These are phyloP conservation scores for Cyprinodon brontotheroides DNA, from an alignment of 2,113 vertebrate genomes.

Conservation along the genomic window DNA sequence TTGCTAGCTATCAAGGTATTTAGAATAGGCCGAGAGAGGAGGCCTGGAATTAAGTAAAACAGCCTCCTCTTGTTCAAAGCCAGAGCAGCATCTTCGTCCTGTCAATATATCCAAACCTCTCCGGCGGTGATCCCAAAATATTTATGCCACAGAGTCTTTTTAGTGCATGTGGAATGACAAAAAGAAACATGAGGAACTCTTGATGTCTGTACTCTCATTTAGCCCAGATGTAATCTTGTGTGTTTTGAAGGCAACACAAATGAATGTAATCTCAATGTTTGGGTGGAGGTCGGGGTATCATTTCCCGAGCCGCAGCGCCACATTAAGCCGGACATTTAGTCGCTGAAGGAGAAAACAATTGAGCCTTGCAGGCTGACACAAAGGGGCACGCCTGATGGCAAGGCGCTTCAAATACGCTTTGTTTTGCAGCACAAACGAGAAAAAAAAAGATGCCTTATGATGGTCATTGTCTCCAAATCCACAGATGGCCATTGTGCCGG, in stretches of 20 bases:
- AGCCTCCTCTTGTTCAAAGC: constrained; percentile 28
- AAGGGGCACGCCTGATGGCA: constrained; percentile 41
- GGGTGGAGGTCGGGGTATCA: constrained; percentile 1
- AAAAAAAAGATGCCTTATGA: constrained; percentile 52
- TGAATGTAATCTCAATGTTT: constrained; percentile 2
- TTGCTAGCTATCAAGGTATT: constrained; percentile 30
- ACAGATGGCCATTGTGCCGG: constrained; percentile 57
- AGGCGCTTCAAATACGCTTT: constrained; percentile 61
- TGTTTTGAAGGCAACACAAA: constrained; percentile 9
- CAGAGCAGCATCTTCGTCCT: constrained; percentile 47
- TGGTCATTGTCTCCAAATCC: constrained; percentile 34
- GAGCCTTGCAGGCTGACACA: constrained; percentile 42
- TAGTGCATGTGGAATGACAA: constrained; percentile 51
- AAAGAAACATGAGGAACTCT: constrained; percentile 44
- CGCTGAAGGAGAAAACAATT: constrained; percentile 64
- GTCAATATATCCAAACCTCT: constrained; percentile 28
- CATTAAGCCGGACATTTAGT: constrained; percentile 66
- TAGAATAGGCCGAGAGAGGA: neutral
- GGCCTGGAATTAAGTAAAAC: constrained; percentile 11
- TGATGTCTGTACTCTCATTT: constrained; percentile 27
- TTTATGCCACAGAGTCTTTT: constrained; percentile 27
- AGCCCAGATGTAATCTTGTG: constrained; percentile 14
- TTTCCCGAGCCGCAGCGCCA: constrained; percentile 19
- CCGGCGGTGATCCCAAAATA: constrained; percentile 19
- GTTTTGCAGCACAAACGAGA: constrained; percentile 35